Conservation (phyloP, 2,888 invertebrate genomes). For the Torymus auratus region DNA sequence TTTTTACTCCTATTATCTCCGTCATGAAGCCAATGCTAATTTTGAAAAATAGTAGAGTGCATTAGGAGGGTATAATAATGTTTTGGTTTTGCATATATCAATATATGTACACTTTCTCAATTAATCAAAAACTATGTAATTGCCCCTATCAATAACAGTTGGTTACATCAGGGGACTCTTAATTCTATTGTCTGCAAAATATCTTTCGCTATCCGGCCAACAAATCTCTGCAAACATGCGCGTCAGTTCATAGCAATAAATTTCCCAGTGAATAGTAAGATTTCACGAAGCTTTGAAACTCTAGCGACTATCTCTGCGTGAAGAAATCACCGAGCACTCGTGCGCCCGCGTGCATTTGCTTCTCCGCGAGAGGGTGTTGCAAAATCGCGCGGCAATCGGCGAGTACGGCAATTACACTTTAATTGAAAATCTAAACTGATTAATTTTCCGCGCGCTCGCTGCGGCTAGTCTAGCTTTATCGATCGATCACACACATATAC, state of each 20-base stretch:
- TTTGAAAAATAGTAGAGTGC: no score
- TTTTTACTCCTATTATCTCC: no score
- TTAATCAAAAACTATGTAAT: no score
- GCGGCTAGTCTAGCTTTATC: conserved; percentile 1
- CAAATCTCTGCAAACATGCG: not conserved
- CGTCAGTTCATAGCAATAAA: conserved; percentile 23
- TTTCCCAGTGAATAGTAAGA: conserved; percentile 12
- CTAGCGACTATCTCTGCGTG: not conserved
- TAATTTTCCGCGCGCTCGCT: conserved; percentile 30
- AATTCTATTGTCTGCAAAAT: not conserved
- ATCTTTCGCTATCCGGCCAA: not conserved
- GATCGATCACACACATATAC: conserved; percentile 20
- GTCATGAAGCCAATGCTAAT: no score
- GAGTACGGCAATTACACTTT: conserved; percentile 39
- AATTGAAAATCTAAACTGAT: conserved; percentile 53
- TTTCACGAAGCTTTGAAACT: not conserved
- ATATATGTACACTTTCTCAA: no score
- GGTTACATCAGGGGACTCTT: not conserved
- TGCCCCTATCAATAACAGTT: no score
- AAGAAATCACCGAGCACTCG: conserved; percentile 10
- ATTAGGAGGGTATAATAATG: no score
- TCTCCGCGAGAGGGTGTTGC: not conserved
- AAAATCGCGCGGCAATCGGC: conserved; percentile 34
- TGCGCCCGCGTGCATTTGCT: conserved; percentile 9
- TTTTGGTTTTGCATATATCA: no score